Base-by-base conservation (phyloP, 2,888 invertebrate genomes). In the Limnephilus rhombicus region DNA sequence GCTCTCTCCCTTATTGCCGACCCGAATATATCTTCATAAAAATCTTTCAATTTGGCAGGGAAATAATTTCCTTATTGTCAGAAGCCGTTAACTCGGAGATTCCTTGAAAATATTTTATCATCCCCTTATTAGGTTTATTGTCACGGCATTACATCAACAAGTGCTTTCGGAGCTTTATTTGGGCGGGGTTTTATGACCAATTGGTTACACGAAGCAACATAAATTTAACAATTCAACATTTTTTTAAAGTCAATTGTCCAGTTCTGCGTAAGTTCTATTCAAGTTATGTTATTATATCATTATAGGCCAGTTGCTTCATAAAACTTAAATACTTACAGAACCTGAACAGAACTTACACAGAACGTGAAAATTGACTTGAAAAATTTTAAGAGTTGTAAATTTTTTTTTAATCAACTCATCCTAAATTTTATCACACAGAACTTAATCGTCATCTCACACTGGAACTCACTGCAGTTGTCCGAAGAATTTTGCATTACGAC, bases 161-260 rank as follows among this genome's bases (percentile, higher is more conserved):
- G 91, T 93, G 92, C 91, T 93, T 18, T 92, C 89, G 92, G 92
- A 88, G 93, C 92, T 89, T 91, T 90, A 91, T 92, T 83, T 90
- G 90, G 53, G 53, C 7, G 5, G 53, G 24, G 4, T 68, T 68
- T 68, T 68, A 68, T 68, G 53, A 68, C 24, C 24, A 18, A 68
- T 68, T 68, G 53, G 24, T 53, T 18, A 18, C 53, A 68, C 53
- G 53, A 68, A 68, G 53, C 53, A 68, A 68, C 18, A 68, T 18
- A 31, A 31, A 1, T 31, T 31, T 31, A 31, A 31, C 31, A 31
- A 31, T 31, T 31, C 31, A 31, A 31, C 31, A 31, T 1, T 31
- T 31, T 31, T 31, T 31, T 31, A 1, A 31, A 31, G 2, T 31
- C 31, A 31, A 31, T 31, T 31, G 31, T 31, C 31, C 1, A 1